Evolutionary conservation across 2,888 invertebrate species (phyloP).

Genomic region (Cheilosia urbana): DNA sequence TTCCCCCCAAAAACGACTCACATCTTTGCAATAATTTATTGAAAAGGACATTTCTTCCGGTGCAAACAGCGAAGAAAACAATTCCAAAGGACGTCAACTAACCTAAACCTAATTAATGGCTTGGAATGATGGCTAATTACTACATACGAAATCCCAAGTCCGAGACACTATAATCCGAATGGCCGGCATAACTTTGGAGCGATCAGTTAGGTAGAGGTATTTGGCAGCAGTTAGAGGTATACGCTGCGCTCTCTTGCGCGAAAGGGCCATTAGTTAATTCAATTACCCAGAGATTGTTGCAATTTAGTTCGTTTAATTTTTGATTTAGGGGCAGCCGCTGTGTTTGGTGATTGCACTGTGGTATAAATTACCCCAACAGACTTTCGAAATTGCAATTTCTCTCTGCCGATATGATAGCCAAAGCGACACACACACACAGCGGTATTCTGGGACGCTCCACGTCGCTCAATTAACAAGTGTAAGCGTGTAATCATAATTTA

Average conservation of each 20-base stretch:
- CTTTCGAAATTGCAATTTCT: slow-evolving; percentile 57
- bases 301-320: slow-evolving; percentile 69
- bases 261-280: slow-evolving; percentile 66
- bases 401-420: slow-evolving; percentile 19
- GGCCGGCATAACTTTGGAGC: slow-evolving; percentile 13
- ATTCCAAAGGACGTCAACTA: slow-evolving; percentile 29
- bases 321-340: slow-evolving; percentile 50
- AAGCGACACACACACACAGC: not conserved
- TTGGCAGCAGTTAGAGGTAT: not conserved
- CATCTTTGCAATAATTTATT: slow-evolving; percentile 58
- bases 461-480: slow-evolving; percentile 71
- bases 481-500: slow-evolving; percentile 72
- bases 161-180: slow-evolving; percentile 49
- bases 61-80: slow-evolving; percentile 21
- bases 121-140: slow-evolving; percentile 72
- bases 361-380: slow-evolving; percentile 56
- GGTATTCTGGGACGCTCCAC: not conserved
- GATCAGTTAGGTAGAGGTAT: not conserved
- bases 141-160: slow-evolving; percentile 32
- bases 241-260: not conserved
- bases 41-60: slow-evolving; percentile 18
- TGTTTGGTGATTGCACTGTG: slow-evolving; percentile 53
- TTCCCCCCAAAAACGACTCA: slow-evolving; percentile 30
- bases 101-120: slow-evolving; percentile 63
- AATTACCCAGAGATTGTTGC: slow-evolving; percentile 67